Evolutionary conservation across 2,113 vertebrate species (phyloP), one percentile per base, ranked within the genome.

Genomic region (Antidorcas marsupialis): DNA sequence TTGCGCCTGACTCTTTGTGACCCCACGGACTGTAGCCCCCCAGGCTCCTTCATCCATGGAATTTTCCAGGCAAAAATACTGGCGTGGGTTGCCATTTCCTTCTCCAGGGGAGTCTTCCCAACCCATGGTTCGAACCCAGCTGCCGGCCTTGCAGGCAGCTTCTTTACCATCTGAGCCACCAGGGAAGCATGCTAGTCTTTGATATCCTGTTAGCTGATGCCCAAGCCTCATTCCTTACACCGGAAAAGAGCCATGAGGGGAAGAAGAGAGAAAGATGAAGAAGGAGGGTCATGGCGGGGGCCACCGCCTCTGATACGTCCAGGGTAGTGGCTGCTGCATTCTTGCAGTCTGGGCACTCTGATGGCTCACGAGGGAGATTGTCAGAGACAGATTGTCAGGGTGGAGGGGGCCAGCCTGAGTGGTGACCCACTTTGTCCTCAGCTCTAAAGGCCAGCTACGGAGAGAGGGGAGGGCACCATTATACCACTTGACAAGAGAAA

Each of bases 281-380:
- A 25, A 5, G 16, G 1, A 15, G 3, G 53, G 7, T 21, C 2
- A 3, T 6, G 21, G 28, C 1, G 23, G 23, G 55, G 27, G 36
- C 33, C 23, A 2, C 33, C 6, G 1, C 43, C 27, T 39, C 39
- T 10, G 27, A 1, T 0, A 3, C 13, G 7, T 6, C 67, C 15
- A 47, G 50, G 7, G 21, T 36, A 23, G 50, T 1, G 3, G 43
- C 57, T 1, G 25, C 36, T 4, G 30, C 2, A 1, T 14, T 9
- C 52, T 0, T 16, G 30, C 6, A 53, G 74, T 4, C 8, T 2
- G 11, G 82, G 43, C 5, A 0, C 28, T 23, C n/a, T 3, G 30
- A 23, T 14, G 67, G 64, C 33, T 45, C 1, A 30, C 12, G 4
- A 17, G 88, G 11, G 11, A 8, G 47, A 12, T 47, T 47, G 47